phyloP scores from a whole-genome alignment of 1,140 invertebrate species.

The Lucilia sericata region DNA sequence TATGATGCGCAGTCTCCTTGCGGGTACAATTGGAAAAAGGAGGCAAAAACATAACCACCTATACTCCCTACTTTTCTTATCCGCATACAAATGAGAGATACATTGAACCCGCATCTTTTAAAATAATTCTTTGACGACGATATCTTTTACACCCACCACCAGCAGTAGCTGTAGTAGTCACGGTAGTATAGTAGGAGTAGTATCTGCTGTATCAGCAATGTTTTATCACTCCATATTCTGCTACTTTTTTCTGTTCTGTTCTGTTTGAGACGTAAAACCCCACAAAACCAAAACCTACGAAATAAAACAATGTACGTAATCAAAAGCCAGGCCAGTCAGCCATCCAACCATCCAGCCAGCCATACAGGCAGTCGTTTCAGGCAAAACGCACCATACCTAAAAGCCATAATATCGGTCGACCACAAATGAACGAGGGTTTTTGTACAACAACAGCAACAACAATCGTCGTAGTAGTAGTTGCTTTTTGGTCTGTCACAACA shows the following conservation, averaged over 20 bases:
- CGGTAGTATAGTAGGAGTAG: too few species aligned
- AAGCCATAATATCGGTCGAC: slow-evolving; percentile 30
- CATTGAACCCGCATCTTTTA: slow-evolving; percentile 33
- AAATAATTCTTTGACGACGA: neutral
- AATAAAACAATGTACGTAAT: too few species aligned
- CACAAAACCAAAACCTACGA: too few species aligned
- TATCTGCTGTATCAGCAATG: too few species aligned
- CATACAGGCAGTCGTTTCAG: neutral
- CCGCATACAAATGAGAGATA: slow-evolving; percentile 20
- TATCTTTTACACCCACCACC: neutral
- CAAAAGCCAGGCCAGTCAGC: neutral
- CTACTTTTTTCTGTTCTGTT: too few species aligned
- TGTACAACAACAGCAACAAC: neutral
- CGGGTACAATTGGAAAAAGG: neutral
- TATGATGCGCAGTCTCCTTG: slow-evolving; percentile 33
- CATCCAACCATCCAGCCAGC: neutral
- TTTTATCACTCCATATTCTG: too few species aligned
- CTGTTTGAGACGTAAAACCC: too few species aligned
- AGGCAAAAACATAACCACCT: neutral
- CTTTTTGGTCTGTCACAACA: slow-evolving; percentile 36
- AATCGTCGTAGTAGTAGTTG: neutral
- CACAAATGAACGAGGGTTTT: slow-evolving; percentile 37
- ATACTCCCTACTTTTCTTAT: neutral
- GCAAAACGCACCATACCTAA: too few species aligned
- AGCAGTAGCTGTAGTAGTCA: too few species aligned